Evolutionary conservation across 2,797 vertebrate genomes (phyloP).

Genomic region (Pelodytes ibericus): DNA sequence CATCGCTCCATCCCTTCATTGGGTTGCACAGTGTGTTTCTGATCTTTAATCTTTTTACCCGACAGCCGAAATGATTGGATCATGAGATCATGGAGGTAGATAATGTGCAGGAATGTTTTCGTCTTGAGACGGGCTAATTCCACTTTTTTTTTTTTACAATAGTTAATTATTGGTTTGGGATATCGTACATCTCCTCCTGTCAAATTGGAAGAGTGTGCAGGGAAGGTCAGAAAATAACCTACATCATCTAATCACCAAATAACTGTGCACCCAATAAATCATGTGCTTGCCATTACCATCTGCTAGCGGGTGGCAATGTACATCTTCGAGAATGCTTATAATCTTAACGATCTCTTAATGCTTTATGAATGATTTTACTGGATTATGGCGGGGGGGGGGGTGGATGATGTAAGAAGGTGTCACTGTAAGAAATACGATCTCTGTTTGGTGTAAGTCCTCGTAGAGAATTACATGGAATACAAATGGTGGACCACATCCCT

Average conservation of each 20-base stretch:
- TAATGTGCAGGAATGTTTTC: background rate
- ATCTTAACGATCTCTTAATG: too few species aligned
- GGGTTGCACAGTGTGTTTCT: background rate
- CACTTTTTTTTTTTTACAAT: too few species aligned
- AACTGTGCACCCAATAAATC: background rate
- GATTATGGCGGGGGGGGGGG: background rate
- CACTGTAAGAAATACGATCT: background rate
- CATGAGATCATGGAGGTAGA: background rate
- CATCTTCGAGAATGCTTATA: too few species aligned
- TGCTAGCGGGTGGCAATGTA: too few species aligned
- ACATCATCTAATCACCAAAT: background rate
- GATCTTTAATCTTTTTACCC: background rate
- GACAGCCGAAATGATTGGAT: background rate
- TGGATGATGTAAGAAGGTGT: background rate
- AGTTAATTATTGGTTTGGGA: too few species aligned
- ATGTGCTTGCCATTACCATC: background rate
- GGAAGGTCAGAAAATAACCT: background rate
- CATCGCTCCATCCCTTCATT: background rate
- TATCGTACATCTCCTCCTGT: background rate
- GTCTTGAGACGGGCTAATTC: too few species aligned
- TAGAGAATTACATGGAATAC: background rate
- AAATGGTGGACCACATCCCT: background rate
- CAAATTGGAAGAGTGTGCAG: background rate
- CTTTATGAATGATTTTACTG: background rate
- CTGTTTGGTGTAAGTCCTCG: background rate